Evolutionary conservation across 2,797 vertebrate genomes (phyloP).

Genomic region (Myiotriccus ornatus): DNA sequence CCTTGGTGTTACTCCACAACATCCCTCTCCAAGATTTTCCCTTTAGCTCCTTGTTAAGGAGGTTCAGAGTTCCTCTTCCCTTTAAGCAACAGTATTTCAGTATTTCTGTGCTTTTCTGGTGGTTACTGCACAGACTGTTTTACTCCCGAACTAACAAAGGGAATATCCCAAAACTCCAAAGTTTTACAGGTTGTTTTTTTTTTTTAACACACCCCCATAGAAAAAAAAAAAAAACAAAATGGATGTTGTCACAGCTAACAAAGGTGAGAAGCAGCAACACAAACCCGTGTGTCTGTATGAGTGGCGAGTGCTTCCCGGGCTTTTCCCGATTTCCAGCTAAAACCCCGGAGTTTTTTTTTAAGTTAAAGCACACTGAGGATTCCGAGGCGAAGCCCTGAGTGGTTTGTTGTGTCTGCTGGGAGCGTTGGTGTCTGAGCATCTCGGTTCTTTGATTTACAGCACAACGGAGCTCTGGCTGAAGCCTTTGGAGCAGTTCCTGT

Average conservation of each 20-base stretch:
- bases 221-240: background rate
- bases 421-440: slow-evolving; percentile 45
- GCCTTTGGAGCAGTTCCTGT: slow-evolving; percentile 72
- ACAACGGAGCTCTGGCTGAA: slow-evolving; percentile 74
- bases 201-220: too few relatives aligned
- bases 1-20: background rate
- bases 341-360: too few relatives aligned
- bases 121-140: background rate
- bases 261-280: background rate
- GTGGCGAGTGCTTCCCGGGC: background rate
- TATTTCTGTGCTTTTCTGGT: background rate
- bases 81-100: background rate
- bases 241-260: background rate
- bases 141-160: background rate
- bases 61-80: background rate
- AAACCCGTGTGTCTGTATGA: fast-evolving
- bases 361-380: background rate
- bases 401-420: background rate
- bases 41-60: background rate
- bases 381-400: background rate
- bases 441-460: slow-evolving; percentile 76
- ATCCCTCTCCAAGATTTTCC: background rate
- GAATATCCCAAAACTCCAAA: background rate
- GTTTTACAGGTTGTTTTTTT: too few relatives aligned
- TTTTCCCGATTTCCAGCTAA: fast-evolving